These are phyloP conservation scores for Charina bottae DNA, from an alignment of 2,113 vertebrate species.

Conservation along the genomic window DNA sequence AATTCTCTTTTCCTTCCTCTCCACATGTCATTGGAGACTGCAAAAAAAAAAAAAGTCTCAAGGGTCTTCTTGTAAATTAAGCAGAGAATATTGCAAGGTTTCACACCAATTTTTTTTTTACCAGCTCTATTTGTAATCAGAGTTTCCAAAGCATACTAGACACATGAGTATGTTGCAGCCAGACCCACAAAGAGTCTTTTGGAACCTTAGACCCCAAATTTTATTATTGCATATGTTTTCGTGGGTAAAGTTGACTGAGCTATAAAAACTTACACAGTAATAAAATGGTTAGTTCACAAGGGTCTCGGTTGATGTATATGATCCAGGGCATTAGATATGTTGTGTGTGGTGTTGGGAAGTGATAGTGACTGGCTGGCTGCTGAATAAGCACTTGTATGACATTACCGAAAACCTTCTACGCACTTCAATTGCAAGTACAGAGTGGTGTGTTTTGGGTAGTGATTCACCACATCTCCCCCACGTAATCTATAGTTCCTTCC, in stretches of 20 bases:
- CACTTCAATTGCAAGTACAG: not conserved
- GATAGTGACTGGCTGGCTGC: not conserved
- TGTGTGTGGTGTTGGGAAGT: not conserved
- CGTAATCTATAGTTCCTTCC: not conserved
- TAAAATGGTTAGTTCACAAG: not conserved
- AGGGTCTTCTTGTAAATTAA: too few relatives aligned
- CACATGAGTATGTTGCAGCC: not conserved
- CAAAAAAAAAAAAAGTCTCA: too few relatives aligned
- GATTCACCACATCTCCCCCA: not conserved
- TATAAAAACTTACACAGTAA: not conserved
- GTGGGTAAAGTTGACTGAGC: not conserved
- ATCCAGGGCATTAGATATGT: not conserved
- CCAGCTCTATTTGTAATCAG: not conserved
- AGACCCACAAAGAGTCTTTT: not conserved
- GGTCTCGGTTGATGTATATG: not conserved
- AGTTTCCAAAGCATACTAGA: not conserved
- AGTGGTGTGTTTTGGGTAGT: not conserved
- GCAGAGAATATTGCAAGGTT: not conserved
- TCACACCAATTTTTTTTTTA: not conserved
- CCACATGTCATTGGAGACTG: too few relatives aligned
- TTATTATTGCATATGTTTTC: not conserved
- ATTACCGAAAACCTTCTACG: not conserved
- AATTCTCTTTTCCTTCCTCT: not conserved
- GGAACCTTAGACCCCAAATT: not conserved
- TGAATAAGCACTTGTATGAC: not conserved